Evolutionary conservation across 2,113 vertebrate species (phyloP).

Genomic region (Anser cygnoides): DNA sequence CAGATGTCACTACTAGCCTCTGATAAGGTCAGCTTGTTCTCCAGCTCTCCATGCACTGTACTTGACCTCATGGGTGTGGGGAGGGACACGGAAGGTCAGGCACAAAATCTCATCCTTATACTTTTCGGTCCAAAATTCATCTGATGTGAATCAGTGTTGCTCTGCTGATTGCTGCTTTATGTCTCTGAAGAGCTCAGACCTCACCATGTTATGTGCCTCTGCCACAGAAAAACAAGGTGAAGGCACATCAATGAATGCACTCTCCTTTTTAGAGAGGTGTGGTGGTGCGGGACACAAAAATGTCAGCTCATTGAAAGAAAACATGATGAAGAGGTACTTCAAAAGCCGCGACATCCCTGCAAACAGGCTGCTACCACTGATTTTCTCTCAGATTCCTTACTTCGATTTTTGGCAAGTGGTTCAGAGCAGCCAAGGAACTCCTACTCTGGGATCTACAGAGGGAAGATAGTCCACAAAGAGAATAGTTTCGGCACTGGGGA

Average conservation of each 20-base stretch:
- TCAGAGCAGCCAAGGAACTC: background rate
- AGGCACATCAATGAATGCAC: background rate
- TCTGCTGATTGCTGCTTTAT: background rate
- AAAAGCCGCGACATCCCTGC: background rate
- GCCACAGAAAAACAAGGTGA: background rate
- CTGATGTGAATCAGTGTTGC: background rate
- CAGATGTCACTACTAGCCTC: background rate
- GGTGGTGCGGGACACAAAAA: background rate
- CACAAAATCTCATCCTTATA: background rate
- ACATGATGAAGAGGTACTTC: background rate
- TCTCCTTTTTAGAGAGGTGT: background rate
- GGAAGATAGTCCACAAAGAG: background rate
- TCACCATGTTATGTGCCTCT: background rate
- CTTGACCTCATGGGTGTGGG: background rate
- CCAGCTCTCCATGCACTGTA: background rate
- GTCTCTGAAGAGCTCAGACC: background rate
- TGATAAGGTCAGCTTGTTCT: constrained; percentile 3
- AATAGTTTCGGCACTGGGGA: background rate
- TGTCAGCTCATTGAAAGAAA: background rate
- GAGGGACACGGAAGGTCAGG: background rate
- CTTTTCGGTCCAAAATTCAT: background rate
- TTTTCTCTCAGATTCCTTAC: background rate
- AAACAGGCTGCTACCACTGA: background rate
- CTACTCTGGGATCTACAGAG: background rate
- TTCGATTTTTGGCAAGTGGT: background rate